Percentiles rank a stretch among this genome's conserved stretches.
Evolutionary conservation across 2,113 vertebrate genomes (phyloP).

Genomic region (Helogale parvula): DNA sequence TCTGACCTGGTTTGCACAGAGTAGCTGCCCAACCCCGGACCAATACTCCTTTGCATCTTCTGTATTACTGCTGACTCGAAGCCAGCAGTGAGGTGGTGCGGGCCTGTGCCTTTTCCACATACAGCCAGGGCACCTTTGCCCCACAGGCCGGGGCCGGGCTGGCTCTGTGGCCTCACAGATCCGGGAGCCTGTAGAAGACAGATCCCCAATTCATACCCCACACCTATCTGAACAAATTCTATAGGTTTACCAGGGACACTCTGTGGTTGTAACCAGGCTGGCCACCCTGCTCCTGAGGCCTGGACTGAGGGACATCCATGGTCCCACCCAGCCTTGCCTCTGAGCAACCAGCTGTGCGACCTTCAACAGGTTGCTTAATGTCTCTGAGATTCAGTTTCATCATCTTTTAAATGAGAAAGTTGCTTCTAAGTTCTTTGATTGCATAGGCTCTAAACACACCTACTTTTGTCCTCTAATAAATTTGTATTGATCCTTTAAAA

Average conservation of each 20-base stretch:
- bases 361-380: neutral
- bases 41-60: neutral
- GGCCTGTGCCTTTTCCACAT: neutral
- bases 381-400: neutral
- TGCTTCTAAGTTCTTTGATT: neutral
- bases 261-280: neutral
- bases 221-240: neutral
- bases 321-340: neutral
- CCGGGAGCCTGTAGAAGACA: neutral
- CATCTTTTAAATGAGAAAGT: neutral
- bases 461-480: neutral
- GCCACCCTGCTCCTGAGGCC: neutral
- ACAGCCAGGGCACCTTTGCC: neutral
- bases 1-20: neutral
- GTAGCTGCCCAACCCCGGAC: neutral
- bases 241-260: neutral
- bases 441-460: neutral
- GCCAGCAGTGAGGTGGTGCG: fast-evolving
- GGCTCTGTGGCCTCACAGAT: neutral
- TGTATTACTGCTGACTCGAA: neutral
- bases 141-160: neutral
- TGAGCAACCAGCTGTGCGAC: neutral
- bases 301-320: neutral
- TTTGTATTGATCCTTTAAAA: neutral
- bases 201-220: neutral